phyloP scores from a whole-genome alignment of 2,113 vertebrate species.

The Oryzias celebensis region DNA sequence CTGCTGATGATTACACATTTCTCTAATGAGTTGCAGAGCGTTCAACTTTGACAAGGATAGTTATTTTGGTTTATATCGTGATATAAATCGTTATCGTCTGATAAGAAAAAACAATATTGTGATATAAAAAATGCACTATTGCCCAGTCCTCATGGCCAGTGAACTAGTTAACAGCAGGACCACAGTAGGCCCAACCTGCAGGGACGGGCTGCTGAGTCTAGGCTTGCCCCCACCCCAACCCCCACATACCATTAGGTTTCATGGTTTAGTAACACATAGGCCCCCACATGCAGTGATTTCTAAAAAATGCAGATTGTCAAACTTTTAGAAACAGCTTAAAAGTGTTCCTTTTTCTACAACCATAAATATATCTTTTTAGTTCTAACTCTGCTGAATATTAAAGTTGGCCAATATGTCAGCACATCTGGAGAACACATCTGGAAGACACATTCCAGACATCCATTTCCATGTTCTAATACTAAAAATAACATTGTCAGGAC shows the following conservation, averaged over 20 bases:
- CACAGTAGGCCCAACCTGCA: conserved; percentile 3
- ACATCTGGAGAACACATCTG: not conserved
- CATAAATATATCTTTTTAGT: too few species aligned
- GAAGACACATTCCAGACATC: not conserved
- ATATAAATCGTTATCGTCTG: too few species aligned
- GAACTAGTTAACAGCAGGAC: conserved; percentile 18
- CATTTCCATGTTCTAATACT: not conserved
- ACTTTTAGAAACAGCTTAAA: too few species aligned
- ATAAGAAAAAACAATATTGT: too few species aligned
- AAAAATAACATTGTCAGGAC: not conserved
- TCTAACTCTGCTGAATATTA: too few species aligned
- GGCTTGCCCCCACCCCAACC: conserved; percentile 37
- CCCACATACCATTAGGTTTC: conserved; percentile 35
- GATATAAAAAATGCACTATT: too few species aligned
- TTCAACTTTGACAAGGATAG: too few species aligned
- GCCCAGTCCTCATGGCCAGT: not conserved
- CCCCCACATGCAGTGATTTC: not conserved
- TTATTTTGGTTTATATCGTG: too few species aligned
- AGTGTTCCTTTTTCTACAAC: too few species aligned
- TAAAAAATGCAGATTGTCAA: not conserved
- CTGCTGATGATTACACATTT: too few species aligned
- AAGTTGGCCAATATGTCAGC: too few species aligned
- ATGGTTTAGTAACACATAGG: not conserved
- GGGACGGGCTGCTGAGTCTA: conserved; percentile 41
- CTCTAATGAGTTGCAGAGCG: too few species aligned